A percentile compares a stretch with the other conserved stretches of the same genome.
Conservation (phyloP, 2,113 vertebrate genomes). For the Ochotona curzoniae region DNA sequence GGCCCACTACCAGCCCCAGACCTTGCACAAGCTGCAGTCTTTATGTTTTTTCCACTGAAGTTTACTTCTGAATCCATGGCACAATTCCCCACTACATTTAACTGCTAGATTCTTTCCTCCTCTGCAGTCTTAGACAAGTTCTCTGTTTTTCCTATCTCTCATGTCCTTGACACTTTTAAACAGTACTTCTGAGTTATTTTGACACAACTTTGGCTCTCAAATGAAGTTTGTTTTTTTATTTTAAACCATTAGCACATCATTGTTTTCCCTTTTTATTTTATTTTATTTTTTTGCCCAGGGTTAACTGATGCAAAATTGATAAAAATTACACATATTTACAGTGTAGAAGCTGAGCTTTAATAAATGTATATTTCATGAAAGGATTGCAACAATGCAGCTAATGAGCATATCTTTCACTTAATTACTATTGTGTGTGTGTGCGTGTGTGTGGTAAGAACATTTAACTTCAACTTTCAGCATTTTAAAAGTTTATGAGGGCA, state of each 20-base stretch:
- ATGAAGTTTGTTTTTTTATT: conserved; percentile 46
- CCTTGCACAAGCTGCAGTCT: no score
- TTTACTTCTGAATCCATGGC: not conserved
- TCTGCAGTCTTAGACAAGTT: not conserved
- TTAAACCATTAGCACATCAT: not conserved
- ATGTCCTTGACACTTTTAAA: not conserved
- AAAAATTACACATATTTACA: not conserved
- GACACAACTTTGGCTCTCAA: not conserved
- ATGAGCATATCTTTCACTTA: not conserved
- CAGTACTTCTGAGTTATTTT: not conserved
- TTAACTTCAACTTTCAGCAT: not conserved
- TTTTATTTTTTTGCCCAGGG: not conserved
- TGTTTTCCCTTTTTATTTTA: conserved; percentile 16
- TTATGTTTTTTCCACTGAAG: not conserved
- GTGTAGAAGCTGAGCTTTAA: not conserved
- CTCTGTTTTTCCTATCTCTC: not conserved
- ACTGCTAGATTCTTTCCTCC: not conserved
- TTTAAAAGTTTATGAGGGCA: no score
- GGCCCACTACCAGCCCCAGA: no score
- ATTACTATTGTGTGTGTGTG: not conserved
- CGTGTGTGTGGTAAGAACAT: not conserved
- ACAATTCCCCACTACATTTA: not conserved
- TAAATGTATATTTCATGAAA: not conserved
- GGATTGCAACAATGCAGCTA: not conserved
- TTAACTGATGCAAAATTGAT: not conserved